Percentiles rank a stretch among this genome's conserved stretches.
Evolutionary conservation across 2,113 vertebrate species (phyloP).

Genomic region (Monopterus albus): DNA sequence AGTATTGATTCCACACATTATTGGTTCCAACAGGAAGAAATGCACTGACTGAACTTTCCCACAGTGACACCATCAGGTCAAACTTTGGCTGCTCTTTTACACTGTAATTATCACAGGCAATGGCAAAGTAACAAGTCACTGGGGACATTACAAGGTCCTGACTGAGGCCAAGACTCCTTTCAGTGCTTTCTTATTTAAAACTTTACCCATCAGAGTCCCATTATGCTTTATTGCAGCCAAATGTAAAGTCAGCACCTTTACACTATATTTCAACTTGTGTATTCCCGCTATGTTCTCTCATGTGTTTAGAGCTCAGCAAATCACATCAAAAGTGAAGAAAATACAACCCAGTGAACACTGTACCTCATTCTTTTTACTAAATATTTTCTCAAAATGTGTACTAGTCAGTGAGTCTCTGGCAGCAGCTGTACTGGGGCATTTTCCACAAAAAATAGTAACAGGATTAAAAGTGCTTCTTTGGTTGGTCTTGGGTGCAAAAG

Average conservation of each 20-base stretch:
- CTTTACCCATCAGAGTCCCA: conserved; percentile 4
- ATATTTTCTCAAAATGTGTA: background rate
- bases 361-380: background rate
- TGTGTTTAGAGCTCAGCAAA: background rate
- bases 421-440: conserved; percentile 1
- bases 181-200: conserved; percentile 14
- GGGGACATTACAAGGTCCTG: conserved; percentile 4
- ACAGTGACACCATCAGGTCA: conserved; percentile 31
- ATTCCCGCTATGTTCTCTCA: background rate
- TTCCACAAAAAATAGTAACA: conserved; percentile 10
- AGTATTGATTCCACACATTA: conserved; percentile 6
- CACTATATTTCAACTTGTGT: background rate
- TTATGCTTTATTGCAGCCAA: conserved; percentile 15
- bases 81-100: conserved; percentile 28
- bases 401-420: too few species aligned
- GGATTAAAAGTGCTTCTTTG: background rate
- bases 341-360: background rate
- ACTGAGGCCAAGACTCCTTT: conserved; percentile 18
- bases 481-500: background rate
- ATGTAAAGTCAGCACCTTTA: conserved; percentile 7
- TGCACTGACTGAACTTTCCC: conserved; percentile 24
- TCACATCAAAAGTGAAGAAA: background rate
- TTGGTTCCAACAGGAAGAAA: conserved; percentile 14
- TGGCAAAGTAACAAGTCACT: conserved; percentile 28
- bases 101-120: conserved; percentile 32